Base-by-base conservation (phyloP, 92 coral and sea anemone species). In the Chrysogorgia sp. region DNA sequence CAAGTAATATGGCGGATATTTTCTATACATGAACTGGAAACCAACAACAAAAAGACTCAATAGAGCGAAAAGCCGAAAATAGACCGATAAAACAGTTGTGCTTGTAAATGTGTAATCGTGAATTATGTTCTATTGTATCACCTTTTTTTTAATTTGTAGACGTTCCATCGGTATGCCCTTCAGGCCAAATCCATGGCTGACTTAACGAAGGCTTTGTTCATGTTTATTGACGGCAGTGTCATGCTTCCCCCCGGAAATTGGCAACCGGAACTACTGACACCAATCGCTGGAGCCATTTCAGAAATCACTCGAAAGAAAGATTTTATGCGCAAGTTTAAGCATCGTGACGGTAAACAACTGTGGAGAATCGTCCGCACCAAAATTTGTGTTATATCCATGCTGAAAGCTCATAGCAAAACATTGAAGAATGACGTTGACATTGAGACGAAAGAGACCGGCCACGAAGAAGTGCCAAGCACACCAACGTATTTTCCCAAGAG, bases 161-260 rank as follows among this genome's bases (percentile, higher is more conserved):
- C 78, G 8, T 71, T 71, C 49, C 56, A 43, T 12, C 43, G 49
- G 37, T 50, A 30, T 29, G 22, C 40, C 32, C 20, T 48, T 25
- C 63, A 71, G 34, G 78, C 78, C 62, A 71, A 55, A 32, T 50
- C 40, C 3, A 14, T 33, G 12, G 40, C 50, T 10, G 78, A 71
- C 40, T 48, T 71, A 33, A 29, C 62, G 9, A 71, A 71, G 7
- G 78, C 78, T 71, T 71, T 50, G 45, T 50, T 71, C 63, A 32
- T 34, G 78, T 71, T 71, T 19, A 71, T 71, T 52, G 78, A 71
- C 53, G 78, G 63, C 4, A 71, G 78, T 55, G 78, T 71, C 7
- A 71, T 71, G 78, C 64, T 71, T 7, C 78, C 78, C 3, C 78
- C 78, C 2, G 78, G 78, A 30, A 58, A 71, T 12, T 71, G 78